phyloP scores from a whole-genome alignment of 1,140 invertebrate species.

The Maconellicoccus hirsutus region DNA sequence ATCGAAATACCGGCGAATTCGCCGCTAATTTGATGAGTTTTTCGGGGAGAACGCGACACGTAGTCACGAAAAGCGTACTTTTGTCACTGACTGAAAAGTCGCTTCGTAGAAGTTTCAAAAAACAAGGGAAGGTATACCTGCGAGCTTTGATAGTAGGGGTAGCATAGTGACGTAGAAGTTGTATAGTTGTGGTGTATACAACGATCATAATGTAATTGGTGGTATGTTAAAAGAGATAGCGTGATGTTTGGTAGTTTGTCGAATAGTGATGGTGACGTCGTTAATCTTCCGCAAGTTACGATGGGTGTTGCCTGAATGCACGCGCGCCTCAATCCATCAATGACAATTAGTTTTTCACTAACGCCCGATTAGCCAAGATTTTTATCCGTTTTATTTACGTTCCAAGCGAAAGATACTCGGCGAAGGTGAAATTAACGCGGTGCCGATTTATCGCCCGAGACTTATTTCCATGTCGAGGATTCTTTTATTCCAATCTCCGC shows the following conservation, averaged over 20 bases:
- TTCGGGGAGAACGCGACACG: no score
- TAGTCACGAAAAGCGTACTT: no score
- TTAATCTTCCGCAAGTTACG: slow-evolving; percentile 5
- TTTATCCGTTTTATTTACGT: slow-evolving; percentile 8
- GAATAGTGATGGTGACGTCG: background rate
- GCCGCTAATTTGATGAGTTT: no score
- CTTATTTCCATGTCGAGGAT: background rate
- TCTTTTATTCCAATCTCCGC: background rate
- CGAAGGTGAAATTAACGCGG: background rate
- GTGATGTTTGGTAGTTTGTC: slow-evolving; percentile 7
- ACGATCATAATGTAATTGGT: slow-evolving; percentile 4
- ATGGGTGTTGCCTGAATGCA: slow-evolving; percentile 2
- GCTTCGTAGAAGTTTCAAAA: no score
- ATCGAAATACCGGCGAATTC: no score
- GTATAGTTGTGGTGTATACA: no score
- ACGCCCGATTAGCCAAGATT: slow-evolving; percentile 1
- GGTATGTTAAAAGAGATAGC: slow-evolving; percentile 1
- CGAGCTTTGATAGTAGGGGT: no score
- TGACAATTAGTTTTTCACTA: slow-evolving; percentile 9
- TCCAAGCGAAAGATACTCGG: no score
- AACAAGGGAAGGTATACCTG: no score
- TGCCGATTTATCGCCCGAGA: background rate
- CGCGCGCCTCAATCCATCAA: background rate
- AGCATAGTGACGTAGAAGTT: no score
- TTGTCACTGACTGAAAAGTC: no score